A percentile compares a stretch with the other conserved stretches of the same genome.
These are phyloP conservation scores for Melanotaenia maccullochi DNA, from an alignment of 2,797 vertebrate genomes.

Conservation along the genomic window DNA sequence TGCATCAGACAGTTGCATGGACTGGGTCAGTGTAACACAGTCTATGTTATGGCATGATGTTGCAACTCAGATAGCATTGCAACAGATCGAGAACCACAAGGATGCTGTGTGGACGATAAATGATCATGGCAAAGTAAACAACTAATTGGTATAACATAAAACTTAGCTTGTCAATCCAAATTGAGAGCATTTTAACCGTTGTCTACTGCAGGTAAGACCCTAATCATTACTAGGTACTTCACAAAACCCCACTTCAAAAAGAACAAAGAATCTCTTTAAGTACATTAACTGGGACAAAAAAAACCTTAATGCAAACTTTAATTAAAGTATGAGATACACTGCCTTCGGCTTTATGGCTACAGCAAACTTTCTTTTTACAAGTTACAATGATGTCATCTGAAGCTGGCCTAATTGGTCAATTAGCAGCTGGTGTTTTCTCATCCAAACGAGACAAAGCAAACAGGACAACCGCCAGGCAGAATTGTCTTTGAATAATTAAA, in stretches of 20 bases:
- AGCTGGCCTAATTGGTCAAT: constrained; percentile 74
- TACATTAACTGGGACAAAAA: constrained; percentile 1
- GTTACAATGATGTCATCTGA: constrained; percentile 76
- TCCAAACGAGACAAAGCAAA: constrained; percentile 72
- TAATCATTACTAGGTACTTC: not conserved
- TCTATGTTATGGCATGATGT: not conserved
- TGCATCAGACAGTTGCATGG: no score
- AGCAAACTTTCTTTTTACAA: constrained; percentile 55
- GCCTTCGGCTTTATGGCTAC: constrained; percentile 30
- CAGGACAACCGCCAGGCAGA: constrained; percentile 67
- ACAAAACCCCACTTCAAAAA: constrained; percentile 9
- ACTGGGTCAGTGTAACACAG: no score
- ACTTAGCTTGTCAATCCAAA: not conserved
- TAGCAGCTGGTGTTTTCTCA: constrained; percentile 67
- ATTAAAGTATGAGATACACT: constrained; percentile 15
- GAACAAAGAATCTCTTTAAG: constrained; percentile 14
- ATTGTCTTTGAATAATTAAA: constrained; percentile 78
- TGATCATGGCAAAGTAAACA: no score
- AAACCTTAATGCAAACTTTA: constrained; percentile 24
- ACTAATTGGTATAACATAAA: not conserved
- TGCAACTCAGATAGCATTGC: not conserved
- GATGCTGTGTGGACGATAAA: no score
- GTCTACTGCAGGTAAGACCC: not conserved
- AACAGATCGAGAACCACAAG: not conserved
- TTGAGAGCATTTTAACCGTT: not conserved